A percentile compares a stretch with the other conserved stretches of the same genome.
These are phyloP conservation scores for Nebria ingens DNA, from an alignment of 1,140 invertebrate species.

Conservation along the genomic window DNA sequence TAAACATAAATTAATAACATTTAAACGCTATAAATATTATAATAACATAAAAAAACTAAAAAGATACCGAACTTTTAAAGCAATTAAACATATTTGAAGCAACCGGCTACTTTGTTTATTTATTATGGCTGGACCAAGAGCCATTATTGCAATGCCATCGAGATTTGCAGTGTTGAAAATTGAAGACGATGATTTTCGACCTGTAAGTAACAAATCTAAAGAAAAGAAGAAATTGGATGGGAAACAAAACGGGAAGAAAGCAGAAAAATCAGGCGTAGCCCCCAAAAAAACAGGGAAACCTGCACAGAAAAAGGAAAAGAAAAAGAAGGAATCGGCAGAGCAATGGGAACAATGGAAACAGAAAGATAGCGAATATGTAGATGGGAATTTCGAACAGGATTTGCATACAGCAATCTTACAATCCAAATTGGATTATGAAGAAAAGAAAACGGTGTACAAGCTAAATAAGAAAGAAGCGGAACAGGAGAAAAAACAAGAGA, in stretches of 20 bases:
- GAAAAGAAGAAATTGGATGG: slow-evolving; percentile 29
- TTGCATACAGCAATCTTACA: slow-evolving; percentile 54
- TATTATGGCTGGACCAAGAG: too few species aligned
- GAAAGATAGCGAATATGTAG: slow-evolving; percentile 48
- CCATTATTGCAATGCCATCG: slow-evolving; percentile 47
- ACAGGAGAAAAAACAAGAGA: slow-evolving; percentile 32
- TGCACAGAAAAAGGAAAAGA: slow-evolving; percentile 34
- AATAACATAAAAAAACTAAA: too few species aligned
- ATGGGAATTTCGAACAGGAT: slow-evolving; percentile 52
- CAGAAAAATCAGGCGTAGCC: slow-evolving; percentile 20
- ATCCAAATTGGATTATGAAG: slow-evolving; percentile 58
- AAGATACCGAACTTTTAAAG: too few species aligned
- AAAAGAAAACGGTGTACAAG: slow-evolving; percentile 46
- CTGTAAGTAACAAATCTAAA: slow-evolving; percentile 25
- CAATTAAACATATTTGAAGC: too few species aligned
- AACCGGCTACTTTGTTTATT: too few species aligned
- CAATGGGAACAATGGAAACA: slow-evolving; percentile 52
- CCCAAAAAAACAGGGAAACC: slow-evolving; percentile 10
- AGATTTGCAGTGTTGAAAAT: slow-evolving; percentile 49
- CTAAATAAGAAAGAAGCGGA: slow-evolving; percentile 37
- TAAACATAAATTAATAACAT: too few species aligned
- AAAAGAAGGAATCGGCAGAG: slow-evolving; percentile 29
- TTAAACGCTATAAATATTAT: too few species aligned
- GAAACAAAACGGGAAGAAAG: slow-evolving; percentile 18
- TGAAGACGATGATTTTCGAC: slow-evolving; percentile 44